Evolutionary conservation across 1,140 invertebrate genomes (phyloP).

Genomic region (Achatina immaculata): DNA sequence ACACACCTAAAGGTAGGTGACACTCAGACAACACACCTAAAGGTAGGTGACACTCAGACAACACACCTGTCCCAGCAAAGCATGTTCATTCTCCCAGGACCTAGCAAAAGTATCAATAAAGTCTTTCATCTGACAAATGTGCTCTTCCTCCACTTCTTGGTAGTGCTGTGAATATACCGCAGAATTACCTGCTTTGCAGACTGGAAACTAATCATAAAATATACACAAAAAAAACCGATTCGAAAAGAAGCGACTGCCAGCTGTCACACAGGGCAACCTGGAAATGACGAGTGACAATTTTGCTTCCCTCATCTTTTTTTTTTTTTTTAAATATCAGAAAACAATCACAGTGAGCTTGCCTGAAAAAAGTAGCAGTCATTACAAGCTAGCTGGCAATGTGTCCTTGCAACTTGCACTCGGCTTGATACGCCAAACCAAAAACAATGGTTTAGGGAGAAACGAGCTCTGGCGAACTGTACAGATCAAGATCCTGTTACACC

Average conservation of each 20-base stretch:
- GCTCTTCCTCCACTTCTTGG: conserved; percentile 92
- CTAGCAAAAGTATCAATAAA: conserved; percentile 91
- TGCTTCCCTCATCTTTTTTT: no score
- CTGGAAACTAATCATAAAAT: background rate
- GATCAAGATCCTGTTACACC: no score
- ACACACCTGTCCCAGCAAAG: conserved; percentile 83
- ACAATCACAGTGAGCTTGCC: no score
- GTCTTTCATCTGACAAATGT: conserved; percentile 94
- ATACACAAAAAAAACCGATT: background rate
- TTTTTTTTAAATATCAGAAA: no score
- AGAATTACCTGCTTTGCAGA: conserved; percentile 39
- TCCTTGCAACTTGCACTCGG: no score
- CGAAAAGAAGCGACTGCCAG: background rate
- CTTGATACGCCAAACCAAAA: no score
- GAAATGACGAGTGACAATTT: no score
- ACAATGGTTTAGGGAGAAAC: no score
- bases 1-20: no score
- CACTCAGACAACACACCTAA: background rate
- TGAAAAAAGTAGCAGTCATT: no score
- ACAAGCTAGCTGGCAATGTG: no score
- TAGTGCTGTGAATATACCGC: conserved; percentile 78
- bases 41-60: background rate
- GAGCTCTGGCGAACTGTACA: no score
- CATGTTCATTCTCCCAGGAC: conserved; percentile 89
- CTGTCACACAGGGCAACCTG: background rate